These are phyloP conservation scores for Ciona savignyi DNA, from an alignment of 23 tunicate genomes.

Conservation along the genomic window DNA sequence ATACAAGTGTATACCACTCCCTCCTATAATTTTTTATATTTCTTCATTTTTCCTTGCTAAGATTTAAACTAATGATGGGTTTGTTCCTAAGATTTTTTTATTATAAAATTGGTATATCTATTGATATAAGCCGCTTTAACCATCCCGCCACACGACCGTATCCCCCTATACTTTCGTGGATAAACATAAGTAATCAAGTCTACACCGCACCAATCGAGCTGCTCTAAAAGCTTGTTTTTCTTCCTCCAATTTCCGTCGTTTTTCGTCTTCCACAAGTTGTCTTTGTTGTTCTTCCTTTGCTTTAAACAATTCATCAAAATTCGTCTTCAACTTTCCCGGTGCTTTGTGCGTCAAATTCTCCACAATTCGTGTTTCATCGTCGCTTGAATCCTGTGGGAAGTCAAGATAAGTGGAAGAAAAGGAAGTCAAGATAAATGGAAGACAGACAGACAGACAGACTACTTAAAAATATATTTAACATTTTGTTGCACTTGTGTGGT, in stretches of 20 bases:
- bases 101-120: no score
- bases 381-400: constrained; percentile 1
- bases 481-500: no score
- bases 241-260: constrained; percentile 40
- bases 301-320: constrained; percentile 46
- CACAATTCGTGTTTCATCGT: neutral
- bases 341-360: neutral
- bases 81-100: no score
- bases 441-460: no score
- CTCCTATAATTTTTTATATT: neutral
- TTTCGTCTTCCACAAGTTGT: constrained; percentile 24
- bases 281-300: constrained; percentile 36
- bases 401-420: no score
- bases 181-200: no score
- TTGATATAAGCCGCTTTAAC: no score
- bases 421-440: no score
- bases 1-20: no score
- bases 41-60: constrained; percentile 2
- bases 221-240: constrained; percentile 44
- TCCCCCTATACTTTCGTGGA: no score
- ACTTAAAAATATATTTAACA: no score
- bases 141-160: no score
- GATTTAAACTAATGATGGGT: neutral
- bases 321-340: constrained; percentile 40
- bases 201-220: constrained; percentile 38